A percentile compares a stretch with the other conserved stretches of the same genome.
Conservation (phyloP, 2,113 vertebrate genomes). For the Etheostoma spectabile region DNA sequence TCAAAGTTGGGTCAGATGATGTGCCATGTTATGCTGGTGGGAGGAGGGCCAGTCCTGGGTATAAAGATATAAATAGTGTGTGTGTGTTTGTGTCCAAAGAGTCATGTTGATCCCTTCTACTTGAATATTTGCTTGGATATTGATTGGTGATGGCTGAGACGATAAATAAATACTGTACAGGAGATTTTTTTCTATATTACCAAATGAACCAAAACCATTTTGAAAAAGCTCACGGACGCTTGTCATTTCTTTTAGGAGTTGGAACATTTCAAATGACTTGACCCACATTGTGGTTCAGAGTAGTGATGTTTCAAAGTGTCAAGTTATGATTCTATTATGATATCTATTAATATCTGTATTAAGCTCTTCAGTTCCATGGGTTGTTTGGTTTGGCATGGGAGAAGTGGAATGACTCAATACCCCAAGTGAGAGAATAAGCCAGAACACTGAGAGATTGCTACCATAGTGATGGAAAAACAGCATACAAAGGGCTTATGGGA, state of each 20-base stretch:
- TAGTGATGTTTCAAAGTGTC: neutral
- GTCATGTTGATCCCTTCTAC: neutral
- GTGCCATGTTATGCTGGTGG: constrained; percentile 53
- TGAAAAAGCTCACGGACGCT: neutral
- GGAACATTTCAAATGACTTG: neutral
- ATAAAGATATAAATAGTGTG: constrained; percentile 60
- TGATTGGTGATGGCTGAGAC: neutral
- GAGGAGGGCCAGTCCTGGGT: constrained; percentile 37
- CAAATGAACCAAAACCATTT: neutral
- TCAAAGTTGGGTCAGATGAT: constrained; percentile 42
- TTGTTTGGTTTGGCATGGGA: constrained; percentile 5
- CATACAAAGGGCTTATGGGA: too few relatives aligned
- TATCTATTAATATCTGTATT: constrained; percentile 3
- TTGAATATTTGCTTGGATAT: neutral
- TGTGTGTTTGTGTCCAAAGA: neutral
- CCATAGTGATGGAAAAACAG: too few relatives aligned
- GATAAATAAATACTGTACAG: neutral
- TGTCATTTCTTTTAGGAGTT: neutral
- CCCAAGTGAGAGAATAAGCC: too few relatives aligned
- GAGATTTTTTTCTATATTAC: neutral
- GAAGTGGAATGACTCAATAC: too few relatives aligned
- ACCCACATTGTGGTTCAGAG: neutral
- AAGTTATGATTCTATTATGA: constrained; percentile 5
- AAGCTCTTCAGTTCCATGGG: constrained; percentile 1
- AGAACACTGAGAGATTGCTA: too few relatives aligned